Percentiles rank a stretch among this genome's conserved stretches.
These are phyloP conservation scores for Zoanthus sansibaricus DNA, from an alignment of 92 coral and sea anemone species.

Conservation along the genomic window DNA sequence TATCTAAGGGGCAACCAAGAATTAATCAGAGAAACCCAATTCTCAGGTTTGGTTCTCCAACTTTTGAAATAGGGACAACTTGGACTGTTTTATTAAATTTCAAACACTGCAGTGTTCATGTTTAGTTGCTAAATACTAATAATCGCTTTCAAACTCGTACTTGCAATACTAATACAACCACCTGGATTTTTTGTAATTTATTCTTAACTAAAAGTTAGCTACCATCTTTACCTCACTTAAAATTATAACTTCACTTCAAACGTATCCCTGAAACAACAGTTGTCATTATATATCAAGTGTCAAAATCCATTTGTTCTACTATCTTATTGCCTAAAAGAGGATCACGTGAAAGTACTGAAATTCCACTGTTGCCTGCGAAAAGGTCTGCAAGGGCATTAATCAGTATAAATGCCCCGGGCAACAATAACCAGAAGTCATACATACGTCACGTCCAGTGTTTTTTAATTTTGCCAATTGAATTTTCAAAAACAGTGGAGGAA, in stretches of 20 bases:
- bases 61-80: background rate
- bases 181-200: background rate
- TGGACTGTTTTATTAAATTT: constrained; percentile 33
- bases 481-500: background rate
- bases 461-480: background rate
- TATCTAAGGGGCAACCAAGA: constrained; percentile 44
- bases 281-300: background rate
- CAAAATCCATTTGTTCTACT: background rate
- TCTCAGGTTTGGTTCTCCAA: no score
- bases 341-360: background rate
- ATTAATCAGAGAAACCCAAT: constrained; percentile 37
- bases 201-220: constrained; percentile 1
- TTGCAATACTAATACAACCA: constrained; percentile 27
- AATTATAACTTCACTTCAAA: constrained; percentile 6
- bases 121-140: constrained; percentile 1
- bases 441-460: background rate
- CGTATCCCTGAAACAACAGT: background rate
- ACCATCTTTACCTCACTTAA: constrained; percentile 11
- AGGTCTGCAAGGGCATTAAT: background rate
- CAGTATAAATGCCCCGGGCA: background rate
- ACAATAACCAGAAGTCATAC: background rate
- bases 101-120: constrained; percentile 24
- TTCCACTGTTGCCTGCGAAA: background rate
- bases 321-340: background rate
- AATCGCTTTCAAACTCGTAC: constrained; percentile 7